These are phyloP conservation scores for Drosophila robusta DNA, from an alignment of 2,888 invertebrate species.

Conservation along the genomic window DNA sequence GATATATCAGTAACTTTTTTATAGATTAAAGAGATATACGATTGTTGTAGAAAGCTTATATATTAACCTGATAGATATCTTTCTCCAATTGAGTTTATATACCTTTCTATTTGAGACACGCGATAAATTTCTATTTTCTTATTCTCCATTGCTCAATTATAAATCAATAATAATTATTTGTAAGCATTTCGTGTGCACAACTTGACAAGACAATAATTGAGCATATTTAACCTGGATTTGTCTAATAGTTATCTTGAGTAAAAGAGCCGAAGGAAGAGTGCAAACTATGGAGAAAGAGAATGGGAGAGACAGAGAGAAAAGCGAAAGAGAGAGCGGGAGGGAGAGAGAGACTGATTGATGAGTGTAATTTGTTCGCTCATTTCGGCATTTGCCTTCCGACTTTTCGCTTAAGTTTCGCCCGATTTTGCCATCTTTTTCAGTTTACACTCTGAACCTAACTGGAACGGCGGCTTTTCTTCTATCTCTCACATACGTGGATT, in stretches of 20 bases:
- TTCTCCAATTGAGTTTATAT: not conserved
- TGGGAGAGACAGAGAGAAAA: not conserved
- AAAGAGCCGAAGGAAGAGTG: not conserved
- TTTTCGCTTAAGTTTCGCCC: not conserved
- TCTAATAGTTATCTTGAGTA: constrained; percentile 1
- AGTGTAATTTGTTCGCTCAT: not conserved
- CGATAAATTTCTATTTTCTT: constrained; percentile 17
- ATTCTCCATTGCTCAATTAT: constrained; percentile 9
- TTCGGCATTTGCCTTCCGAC: constrained; percentile 1
- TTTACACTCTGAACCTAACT: constrained; percentile 35
- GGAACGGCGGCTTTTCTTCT: constrained; percentile 10
- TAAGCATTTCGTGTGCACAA: constrained; percentile 18
- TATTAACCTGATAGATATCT: not conserved
- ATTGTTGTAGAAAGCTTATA: not conserved
- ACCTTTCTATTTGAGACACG: constrained; percentile 29
- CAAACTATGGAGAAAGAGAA: constrained; percentile 2
- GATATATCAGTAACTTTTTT: not conserved
- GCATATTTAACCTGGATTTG: constrained; percentile 26
- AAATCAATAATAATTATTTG: constrained; percentile 30
- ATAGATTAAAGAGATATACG: too few relatives aligned
- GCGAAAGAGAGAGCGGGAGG: constrained; percentile 1
- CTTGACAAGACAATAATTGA: constrained; percentile 2
- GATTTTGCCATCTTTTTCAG: constrained; percentile 16
- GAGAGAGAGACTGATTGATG: not conserved
- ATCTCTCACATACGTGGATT: not conserved